Percentiles rank a stretch among this genome's conserved stretches.
phyloP scores from a whole-genome alignment of 2,888 invertebrate genomes.

The Frankliniella fusca region DNA sequence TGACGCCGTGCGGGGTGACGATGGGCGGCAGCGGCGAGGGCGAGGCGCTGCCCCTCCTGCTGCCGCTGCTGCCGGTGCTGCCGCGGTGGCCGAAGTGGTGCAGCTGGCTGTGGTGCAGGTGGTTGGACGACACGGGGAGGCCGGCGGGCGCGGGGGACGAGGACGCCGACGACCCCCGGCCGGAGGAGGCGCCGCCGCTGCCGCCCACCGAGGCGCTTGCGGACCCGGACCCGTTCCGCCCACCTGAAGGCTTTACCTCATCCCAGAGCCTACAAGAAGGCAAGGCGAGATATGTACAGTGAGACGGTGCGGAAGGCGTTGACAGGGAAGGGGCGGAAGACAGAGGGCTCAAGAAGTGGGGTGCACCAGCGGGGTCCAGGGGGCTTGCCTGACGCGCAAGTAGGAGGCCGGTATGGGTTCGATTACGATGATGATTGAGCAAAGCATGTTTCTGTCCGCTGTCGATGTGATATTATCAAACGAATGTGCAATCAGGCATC shows the following conservation, averaged over 20 bases:
- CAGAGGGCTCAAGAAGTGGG: background rate
- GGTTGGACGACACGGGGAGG: background rate
- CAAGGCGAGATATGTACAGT: background rate
- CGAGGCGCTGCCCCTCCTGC: background rate
- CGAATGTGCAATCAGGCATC: too few species aligned
- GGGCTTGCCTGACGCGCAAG: too few species aligned
- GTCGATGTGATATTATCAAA: too few species aligned
- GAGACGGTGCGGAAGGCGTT: background rate
- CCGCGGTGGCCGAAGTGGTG: background rate
- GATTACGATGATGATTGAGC: too few species aligned
- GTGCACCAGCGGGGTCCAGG: background rate
- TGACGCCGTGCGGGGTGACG: constrained; percentile 15
- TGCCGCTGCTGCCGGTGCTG: constrained; percentile 4
- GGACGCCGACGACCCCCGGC: background rate
- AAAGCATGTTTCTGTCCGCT: too few species aligned
- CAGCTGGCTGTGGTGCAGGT: constrained; percentile 1
- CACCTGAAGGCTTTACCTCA: background rate
- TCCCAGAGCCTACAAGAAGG: constrained; percentile 18
- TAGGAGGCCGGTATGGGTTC: too few species aligned
- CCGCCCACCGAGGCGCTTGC: background rate
- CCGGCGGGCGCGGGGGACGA: background rate
- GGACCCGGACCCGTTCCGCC: background rate
- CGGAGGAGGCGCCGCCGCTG: background rate
- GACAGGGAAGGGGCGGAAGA: background rate
- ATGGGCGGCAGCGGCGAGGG: constrained; percentile 2